Base-by-base conservation (phyloP, 2,888 invertebrate genomes). In the Carabus problematicus region DNA sequence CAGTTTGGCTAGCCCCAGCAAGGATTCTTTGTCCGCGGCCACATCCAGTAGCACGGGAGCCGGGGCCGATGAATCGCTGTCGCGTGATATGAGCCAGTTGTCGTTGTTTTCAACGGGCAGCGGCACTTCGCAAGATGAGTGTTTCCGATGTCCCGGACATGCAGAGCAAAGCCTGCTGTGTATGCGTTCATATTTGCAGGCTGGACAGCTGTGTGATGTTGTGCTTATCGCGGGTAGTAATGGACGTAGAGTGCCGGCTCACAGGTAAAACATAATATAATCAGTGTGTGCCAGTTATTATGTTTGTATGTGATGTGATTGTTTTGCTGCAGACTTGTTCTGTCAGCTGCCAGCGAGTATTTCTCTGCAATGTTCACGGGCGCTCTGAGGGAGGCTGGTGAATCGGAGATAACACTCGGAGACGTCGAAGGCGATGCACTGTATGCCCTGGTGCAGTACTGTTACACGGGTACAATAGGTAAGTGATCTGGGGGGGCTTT, bases 351-450 rank as follows among this genome's bases (percentile, higher is more conserved):
- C 70, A 95, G 95, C 75, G 95, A 95, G 81, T 97, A 97, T 82
- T 97, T 97, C 84, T 91, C 93, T 54, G 95, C 95, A 52, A 97
- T 97, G 97, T 97, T 97, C 79, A 96, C 94, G 29, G 93, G 92
- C 69, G 91, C 92, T 68, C 83, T 97, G 72, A 85, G 91, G 73
- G 97, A 97, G 83, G 88, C 94, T 6, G 89, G 88, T 72, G 89
- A 94, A 80, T 87, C 89, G 72, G 95, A 95, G 84, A 89, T 97
- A 43, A 91, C 91, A 70, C 84, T 97, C 74, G 91, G 91, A 73
- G 90, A 91, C 77, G 91, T 97, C 49, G 93, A 94, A 78, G 89
- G 94, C 18, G 93, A 94, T 79, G 93, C 95, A 41, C 85, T 97
- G 63, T 89, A 91, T 81, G 86, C 91, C 62, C 87, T 97, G 64